Evolutionary conservation across 1,140 invertebrate genomes (phyloP).

Genomic region (Heliothis subflexa): DNA sequence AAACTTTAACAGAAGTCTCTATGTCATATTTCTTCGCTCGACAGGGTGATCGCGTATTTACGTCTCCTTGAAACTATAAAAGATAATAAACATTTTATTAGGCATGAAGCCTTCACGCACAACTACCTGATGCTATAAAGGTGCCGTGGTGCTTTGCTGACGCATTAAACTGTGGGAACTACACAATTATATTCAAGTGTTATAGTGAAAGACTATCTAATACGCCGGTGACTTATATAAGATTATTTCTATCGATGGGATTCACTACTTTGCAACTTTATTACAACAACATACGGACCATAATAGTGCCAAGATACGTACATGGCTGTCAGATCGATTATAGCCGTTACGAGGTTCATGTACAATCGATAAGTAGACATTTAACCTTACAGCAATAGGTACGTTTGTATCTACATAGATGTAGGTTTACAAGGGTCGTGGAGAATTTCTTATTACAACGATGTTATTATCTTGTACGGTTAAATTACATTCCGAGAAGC

Average conservation of each 20-base stretch:
- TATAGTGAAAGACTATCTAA: conserved; percentile 34
- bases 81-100: conserved; percentile 74
- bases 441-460: conserved; percentile 27
- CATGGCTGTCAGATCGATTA: conserved; percentile 28
- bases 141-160: conserved; percentile 61
- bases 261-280: conserved; percentile 12
- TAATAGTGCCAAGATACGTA: conserved; percentile 24
- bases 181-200: conserved; percentile 47
- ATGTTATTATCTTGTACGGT: conserved; percentile 20
- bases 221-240: conserved; percentile 41
- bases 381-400: conserved; percentile 12
- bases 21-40: conserved; percentile 76
- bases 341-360: conserved; percentile 29
- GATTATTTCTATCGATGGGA: conserved; percentile 19
- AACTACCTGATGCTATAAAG: conserved; percentile 55
- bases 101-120: conserved; percentile 53
- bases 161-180: conserved; percentile 47
- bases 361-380: conserved; percentile 30
- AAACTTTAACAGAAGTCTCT: conserved; percentile 65
- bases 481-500: conserved; percentile 10
- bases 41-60: conserved; percentile 71
- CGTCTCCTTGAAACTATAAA: conserved; percentile 84
- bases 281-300: conserved; percentile 13
- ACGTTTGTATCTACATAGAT: not conserved
- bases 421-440: not conserved